Evolutionary conservation across 2,888 invertebrate species (phyloP), one percentile per base, ranked within the genome.

Genomic region (Chaetoderma sp.): DNA sequence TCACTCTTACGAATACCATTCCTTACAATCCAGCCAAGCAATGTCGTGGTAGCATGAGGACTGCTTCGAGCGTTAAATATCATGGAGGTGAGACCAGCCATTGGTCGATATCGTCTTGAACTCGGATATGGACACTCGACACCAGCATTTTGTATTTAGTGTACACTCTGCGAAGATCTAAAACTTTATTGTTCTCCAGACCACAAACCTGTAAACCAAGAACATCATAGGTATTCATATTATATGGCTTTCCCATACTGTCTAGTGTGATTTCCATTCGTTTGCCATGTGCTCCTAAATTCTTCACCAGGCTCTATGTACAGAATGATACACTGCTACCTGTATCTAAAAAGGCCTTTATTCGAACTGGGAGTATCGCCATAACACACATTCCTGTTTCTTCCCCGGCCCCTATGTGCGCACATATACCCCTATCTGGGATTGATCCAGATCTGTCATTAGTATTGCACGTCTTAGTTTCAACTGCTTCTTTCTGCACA

Each of bases 81-180:
- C 56, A 32, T 33, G 27, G 27, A 70, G 57, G 36, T 70, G 67
- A 47, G 45, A 13, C 70, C 70, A 67, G 25, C 54, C 56, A 16
- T 25, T 57, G 55, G 13, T 25, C 3, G 30, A 70, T 42, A 42
- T 70, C 70, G 10, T 58, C 39, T 23, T 61, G 21, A n/a, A 44
- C 63, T 16, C 66, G 60, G 21, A 67, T 60, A 49, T 70, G 70
- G 16, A 30, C 16, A 21, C 55, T 28, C 27, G 39, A 16, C 30
- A 68, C 68, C 32, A 65, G 68, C 54, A 65, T 68, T 21, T 56
- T 44, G 25, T 63, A 55, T 42, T 66, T 65, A 4, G 68, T 57
- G 32, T 66, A 66, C 16, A 62, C 56, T 6, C n/a, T 50, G 23
- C 66, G 67, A 18, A 69, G 30, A 50, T 67, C 44, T 13, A 69